phyloP scores from a whole-genome alignment of 2,797 vertebrate genomes.

The Mus minutoides region DNA sequence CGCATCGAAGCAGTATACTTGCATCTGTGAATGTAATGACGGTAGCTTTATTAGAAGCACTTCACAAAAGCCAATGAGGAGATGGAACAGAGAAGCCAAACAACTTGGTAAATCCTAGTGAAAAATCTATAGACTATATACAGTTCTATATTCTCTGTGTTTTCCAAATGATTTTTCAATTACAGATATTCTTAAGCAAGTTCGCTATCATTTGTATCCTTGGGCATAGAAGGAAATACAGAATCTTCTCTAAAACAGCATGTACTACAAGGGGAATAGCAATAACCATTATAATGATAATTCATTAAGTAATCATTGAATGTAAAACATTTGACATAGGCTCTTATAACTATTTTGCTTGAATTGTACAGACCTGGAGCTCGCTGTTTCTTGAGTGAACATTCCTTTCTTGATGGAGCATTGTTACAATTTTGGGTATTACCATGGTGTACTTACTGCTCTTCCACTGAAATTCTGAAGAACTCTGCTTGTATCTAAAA shows the following conservation, averaged over 20 bases:
- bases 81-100: background rate
- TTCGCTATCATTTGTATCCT: background rate
- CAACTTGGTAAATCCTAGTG: slow-evolving; percentile 16
- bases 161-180: slow-evolving; percentile 37
- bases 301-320: background rate
- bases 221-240: background rate
- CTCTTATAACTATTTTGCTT: slow-evolving; percentile 26
- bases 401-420: background rate
- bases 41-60: slow-evolving; percentile 34
- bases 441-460: background rate
- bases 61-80: slow-evolving; percentile 3
- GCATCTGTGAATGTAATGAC: slow-evolving; percentile 92
- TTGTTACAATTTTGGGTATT: background rate
- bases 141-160: background rate
- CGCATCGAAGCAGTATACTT: slow-evolving; percentile 96
- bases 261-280: background rate
- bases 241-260: background rate
- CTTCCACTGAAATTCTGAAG: background rate
- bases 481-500: background rate
- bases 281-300: background rate
- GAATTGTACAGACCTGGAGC: slow-evolving; percentile 21
- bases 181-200: background rate
- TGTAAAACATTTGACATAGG: background rate
- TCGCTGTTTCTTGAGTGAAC: background rate
- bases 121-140: background rate